A percentile compares a stretch with the other conserved stretches of the same genome.
Conservation (phyloP, 1,140 invertebrate genomes). For the Microplitis demolitor region DNA sequence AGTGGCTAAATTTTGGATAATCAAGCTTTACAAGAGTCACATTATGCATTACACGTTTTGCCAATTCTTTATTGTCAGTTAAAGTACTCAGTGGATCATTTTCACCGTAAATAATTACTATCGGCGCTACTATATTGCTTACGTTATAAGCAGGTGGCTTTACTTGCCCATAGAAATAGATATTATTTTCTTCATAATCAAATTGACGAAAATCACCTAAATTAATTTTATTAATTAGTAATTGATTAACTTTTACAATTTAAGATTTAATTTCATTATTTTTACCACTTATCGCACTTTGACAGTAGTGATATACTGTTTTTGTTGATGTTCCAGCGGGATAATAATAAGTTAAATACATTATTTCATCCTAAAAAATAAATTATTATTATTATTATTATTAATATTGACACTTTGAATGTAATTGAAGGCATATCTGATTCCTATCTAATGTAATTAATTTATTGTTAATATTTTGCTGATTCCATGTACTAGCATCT, state of each 20-base stretch:
- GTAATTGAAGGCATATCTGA: no score
- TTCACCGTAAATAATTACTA: slow-evolving; percentile 17
- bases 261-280: not conserved
- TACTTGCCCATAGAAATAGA: slow-evolving; percentile 50
- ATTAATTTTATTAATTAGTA: not conserved
- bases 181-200: slow-evolving; percentile 53
- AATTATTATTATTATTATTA: not conserved
- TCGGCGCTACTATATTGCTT: slow-evolving; percentile 13
- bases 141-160: slow-evolving; percentile 56
- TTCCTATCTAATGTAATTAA: not conserved
- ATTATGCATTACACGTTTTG: not conserved
- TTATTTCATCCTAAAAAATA: slow-evolving; percentile 3
- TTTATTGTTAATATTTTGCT: not conserved
- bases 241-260: not conserved
- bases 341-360: slow-evolving; percentile 4
- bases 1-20: not conserved
- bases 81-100: slow-evolving; percentile 13
- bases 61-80: not conserved
- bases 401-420: not conserved
- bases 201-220: slow-evolving; percentile 39
- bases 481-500: not conserved
- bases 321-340: slow-evolving; percentile 25
- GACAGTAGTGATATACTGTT: slow-evolving; percentile 16
- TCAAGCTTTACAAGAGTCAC: not conserved
- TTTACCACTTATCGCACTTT: slow-evolving; percentile 13